Conservation (phyloP, 2,113 vertebrate genomes). For the Synodontis membranacea region DNA sequence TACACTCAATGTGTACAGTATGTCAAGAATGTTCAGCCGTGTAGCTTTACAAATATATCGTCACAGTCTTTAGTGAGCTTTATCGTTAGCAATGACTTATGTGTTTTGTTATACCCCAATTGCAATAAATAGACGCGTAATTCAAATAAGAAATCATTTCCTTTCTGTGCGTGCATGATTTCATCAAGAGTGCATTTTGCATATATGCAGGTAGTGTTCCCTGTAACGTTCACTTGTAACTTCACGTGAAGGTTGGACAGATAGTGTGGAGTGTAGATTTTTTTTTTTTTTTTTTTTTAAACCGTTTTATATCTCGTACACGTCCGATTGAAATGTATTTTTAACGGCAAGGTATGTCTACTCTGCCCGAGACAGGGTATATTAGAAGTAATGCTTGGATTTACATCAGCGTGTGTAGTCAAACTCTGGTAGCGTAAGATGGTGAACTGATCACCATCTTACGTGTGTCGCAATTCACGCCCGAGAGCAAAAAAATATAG, state of each 20-base stretch:
- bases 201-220: background rate
- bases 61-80: background rate
- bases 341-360: background rate
- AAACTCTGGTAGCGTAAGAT: background rate
- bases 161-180: background rate
- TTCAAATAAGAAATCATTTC: background rate
- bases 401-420: too few species aligned
- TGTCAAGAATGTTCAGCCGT: background rate
- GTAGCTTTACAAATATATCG: background rate
- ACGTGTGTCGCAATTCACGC: background rate
- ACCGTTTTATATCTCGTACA: too few species aligned
- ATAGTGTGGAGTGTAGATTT: background rate
- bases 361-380: background rate
- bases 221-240: background rate
- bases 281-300: background rate
- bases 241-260: background rate
- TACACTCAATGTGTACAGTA: background rate
- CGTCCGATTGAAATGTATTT: background rate
- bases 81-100: background rate
- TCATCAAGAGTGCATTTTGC: background rate
- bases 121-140: background rate
- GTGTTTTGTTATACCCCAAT: too few species aligned
- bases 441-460: background rate
- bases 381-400: background rate
- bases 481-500: background rate